Base-by-base conservation (phyloP, 1,140 invertebrate species). In the Tetranychus urticae region DNA sequence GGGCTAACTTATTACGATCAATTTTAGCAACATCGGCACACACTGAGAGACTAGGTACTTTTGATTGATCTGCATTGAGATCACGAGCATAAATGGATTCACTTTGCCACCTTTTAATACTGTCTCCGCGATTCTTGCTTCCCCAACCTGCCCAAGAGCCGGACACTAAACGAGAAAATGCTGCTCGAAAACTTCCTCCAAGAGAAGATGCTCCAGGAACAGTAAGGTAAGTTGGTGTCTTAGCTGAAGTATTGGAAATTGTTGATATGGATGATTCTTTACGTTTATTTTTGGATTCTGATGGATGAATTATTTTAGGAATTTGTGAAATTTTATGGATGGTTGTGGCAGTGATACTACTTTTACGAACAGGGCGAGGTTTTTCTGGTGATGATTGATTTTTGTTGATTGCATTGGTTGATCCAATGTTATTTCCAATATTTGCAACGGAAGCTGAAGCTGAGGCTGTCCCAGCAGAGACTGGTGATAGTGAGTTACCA, bases 21-120 rank as follows among this genome's bases (percentile, higher is more conserved):
- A 93, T 86, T 77, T 93, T 92, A 69, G 90, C 86, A 48, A 85
- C 85, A 70, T 92, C 86, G 1, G 86, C 88, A 74, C 88, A 91
- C 47, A 93, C 86, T 63, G 86, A 88, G 35, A 93, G 76, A 63
- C 87, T 78, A 36, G 88, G 87, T 8, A 91, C 84, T 59, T 65
- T 64, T 36, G 61, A 59, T 1, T 60, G 61, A 45, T 58, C 57
- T 12, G 10, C 12, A 56, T 58, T 61, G 7, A 39, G 7, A 37
- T 65, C 64, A n/a, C 64, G 65, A 23, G 54, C 59, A 50, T 65
- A 64, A 52, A 64, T 58, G 13, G 63, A 64, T 52, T 64, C 63
- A 45, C 56, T 59, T 58, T 64, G 63, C 63, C 63, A 65, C n/a
- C 36, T 61, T 62, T 63, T 66, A 60, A 60, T 67, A 37, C n/a